phyloP scores from a whole-genome alignment of 2,797 vertebrate genomes.

The Sebastes hubbsi region DNA sequence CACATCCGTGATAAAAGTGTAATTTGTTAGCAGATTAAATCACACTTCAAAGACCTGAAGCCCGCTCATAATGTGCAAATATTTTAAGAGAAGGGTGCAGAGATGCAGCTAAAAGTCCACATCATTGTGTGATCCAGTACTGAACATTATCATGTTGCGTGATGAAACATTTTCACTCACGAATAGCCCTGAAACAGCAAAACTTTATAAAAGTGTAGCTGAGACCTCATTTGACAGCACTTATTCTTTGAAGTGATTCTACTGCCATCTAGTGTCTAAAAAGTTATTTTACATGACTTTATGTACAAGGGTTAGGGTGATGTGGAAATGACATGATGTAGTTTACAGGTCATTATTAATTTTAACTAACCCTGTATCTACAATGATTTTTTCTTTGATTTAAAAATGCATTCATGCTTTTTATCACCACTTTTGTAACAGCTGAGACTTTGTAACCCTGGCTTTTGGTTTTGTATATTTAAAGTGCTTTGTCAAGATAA shows the following conservation, averaged over 20 bases:
- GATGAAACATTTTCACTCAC: not conserved
- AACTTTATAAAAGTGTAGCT: not conserved
- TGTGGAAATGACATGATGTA: not conserved
- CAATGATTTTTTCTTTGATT: not conserved
- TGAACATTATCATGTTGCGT: not conserved
- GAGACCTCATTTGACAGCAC: not conserved
- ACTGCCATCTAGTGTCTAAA: constrained; percentile 57
- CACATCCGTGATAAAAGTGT: not conserved
- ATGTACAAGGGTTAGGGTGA: not conserved
- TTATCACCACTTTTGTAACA: not conserved
- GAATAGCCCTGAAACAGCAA: not conserved
- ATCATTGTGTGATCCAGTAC: not conserved
- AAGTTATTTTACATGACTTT: not conserved
- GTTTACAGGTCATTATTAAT: not conserved
- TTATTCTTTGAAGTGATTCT: not conserved
- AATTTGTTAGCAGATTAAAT: not conserved
- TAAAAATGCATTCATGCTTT: not conserved
- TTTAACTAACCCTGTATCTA: not conserved
- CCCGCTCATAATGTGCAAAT: not conserved
- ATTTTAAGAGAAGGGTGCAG: not conserved
- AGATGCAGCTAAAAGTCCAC: not conserved
- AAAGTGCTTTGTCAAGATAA: not conserved
- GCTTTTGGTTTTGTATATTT: not conserved
- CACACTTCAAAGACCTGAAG: not conserved
- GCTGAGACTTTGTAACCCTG: not conserved